Base-by-base conservation (phyloP, 2,113 vertebrate species). In the Lucifuga dentata region DNA sequence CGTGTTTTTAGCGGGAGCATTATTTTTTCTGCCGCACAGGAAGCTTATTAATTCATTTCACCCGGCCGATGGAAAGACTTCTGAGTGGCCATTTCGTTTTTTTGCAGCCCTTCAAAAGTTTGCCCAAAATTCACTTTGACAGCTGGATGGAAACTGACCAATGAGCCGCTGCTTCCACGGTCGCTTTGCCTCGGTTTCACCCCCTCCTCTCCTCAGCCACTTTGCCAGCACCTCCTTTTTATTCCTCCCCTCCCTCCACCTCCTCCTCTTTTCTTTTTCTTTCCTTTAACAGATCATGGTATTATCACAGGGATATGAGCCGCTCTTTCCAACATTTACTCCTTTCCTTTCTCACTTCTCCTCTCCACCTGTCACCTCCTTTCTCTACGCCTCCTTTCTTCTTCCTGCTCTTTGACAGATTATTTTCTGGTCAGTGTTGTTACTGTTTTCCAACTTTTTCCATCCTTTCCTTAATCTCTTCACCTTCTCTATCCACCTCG, bases 321-420 rank as follows among this genome's bases (percentile, higher is more conserved):
- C 62, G 16, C 55, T 65, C 45, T 90, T 90, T 86, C 88, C 85
- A 85, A 62, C 63, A 50, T 75, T 75, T 69, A 19, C 71, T 36
- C 8, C 40, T 50, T 26, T 45, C 68, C 61, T 76, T 60, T 70
- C 69, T 73, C 78, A 58, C 71, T 39, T 29, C 11, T 74, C 35
- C 62, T 49, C 61, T 51, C 20, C 0, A 3, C 16, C 52, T 48
- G 39, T 51, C 70, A 20, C 63, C 63, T 49, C 32, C 35, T 62
- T 38, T 46, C 46, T 45, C 51, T 20, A 35, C 15, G 13, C 32
- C 26, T 38, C 32, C n/a, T 50, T 44, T 38, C 5, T 49, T 65
- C 35, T 23, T 16, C 43, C 38, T 45, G 39, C 36, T 58, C 43
- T 50, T 53, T 41, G 20, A 39, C 39, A 29, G 17, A n/a, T n/a